phyloP scores from a whole-genome alignment of 2,888 invertebrate species.

The Drepanosiphum platanoidis region DNA sequence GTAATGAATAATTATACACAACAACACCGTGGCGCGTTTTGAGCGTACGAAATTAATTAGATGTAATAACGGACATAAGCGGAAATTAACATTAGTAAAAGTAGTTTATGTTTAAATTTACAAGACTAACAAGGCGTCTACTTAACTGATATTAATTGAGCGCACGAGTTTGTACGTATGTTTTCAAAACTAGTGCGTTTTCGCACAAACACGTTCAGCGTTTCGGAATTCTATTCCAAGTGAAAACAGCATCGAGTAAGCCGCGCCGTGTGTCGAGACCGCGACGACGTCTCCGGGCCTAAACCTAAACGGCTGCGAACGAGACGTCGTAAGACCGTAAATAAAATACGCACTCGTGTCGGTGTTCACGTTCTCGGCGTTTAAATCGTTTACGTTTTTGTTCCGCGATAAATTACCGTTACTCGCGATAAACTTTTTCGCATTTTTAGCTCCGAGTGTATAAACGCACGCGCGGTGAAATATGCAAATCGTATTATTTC shows the following conservation, averaged over 20 bases:
- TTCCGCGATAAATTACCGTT: not conserved
- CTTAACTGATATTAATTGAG: constrained; percentile 17
- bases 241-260: too few species aligned
- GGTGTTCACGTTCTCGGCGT: not conserved
- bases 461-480: not conserved
- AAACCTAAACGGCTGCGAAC: too few species aligned
- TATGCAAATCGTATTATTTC: not conserved
- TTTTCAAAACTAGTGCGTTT: not conserved
- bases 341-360: not conserved
- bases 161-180: constrained; percentile 27
- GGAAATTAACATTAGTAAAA: constrained; percentile 37
- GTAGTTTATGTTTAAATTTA: not conserved
- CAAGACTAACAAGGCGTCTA: constrained; percentile 23
- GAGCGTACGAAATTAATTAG: constrained; percentile 2
- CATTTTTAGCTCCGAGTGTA: not conserved
- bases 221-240: too few species aligned
- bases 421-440: not conserved
- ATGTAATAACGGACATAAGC: not conserved
- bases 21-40: too few species aligned
- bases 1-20: constrained; percentile 12
- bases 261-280: too few species aligned
- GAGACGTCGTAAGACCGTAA: not conserved
- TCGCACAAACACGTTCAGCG: not conserved
- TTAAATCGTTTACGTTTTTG: not conserved
- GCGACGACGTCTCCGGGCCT: too few species aligned